Base-by-base conservation (phyloP, 2,113 vertebrate genomes). In the Chaetops frenatus region DNA sequence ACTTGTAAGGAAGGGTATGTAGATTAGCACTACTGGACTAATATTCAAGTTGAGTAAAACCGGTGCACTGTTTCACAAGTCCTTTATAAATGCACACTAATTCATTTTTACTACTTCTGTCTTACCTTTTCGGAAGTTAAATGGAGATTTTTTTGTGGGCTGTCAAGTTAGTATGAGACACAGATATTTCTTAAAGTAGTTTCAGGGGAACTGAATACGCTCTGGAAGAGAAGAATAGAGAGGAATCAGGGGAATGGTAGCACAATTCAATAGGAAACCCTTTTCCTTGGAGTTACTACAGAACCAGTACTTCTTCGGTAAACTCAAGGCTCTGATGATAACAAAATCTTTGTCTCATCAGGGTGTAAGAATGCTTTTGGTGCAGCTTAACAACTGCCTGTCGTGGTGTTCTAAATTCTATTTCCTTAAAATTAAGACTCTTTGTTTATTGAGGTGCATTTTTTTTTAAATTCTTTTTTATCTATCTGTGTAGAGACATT, bases 1-100 rank as follows among this genome's bases (percentile, higher is more conserved):
- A 97, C 83, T 31, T 99, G 99, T 97, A 99, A 99, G 97, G 98
- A 99, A 98, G 99, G 99, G 99, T 99, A 98, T 97, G 98, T 98
- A 83, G 25, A 54, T 61, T 64, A 81, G 58, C 24, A 22, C 22
- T 72, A 23, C 54, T 72, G 33, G 17, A 67, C 31, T 67, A 38
- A 40, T 31, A 33, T 12, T 57, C 44, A 50, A 38, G 33, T 77
- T 0, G 0, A 64, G 45, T 65, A 29, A 76, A 79, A 82, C 7
- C 14, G 25, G 10, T 58, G 33, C 22, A 7, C 38, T 80, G 11
- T 64, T 83, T 67, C 29, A 45, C n/a, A 31, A 38, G 28, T 79
- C 40, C 20, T 79, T 45, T 61, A 2, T 87, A 80, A 42, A 5
- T 66, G 29, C 33, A 64, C 27, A 12, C 6, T 35, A 16, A 33